Conservation (phyloP, 1,140 invertebrate genomes). For the Nasonia giraulti region DNA sequence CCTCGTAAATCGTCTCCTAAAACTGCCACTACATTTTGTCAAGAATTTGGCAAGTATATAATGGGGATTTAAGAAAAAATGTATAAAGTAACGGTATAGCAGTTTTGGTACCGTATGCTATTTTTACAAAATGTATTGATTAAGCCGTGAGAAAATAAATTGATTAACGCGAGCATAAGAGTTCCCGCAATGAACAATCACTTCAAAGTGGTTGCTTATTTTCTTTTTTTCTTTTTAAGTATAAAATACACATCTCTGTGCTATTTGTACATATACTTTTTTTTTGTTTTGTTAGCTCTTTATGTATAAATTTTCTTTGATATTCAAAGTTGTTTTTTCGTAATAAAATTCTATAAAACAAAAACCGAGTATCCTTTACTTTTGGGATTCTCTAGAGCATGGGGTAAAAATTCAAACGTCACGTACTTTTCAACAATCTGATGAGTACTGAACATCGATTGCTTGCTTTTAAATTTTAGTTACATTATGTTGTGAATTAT, state of each 20-base stretch:
- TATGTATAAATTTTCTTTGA: constrained; percentile 49
- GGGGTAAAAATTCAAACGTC: too few relatives aligned
- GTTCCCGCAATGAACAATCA: constrained; percentile 51
- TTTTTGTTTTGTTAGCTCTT: constrained; percentile 48
- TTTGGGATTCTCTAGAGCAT: not conserved
- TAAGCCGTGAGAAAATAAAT: constrained; percentile 66
- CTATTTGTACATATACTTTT: constrained; percentile 48
- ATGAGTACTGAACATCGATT: too few relatives aligned
- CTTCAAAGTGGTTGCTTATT: constrained; percentile 29
- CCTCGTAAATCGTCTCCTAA: constrained; percentile 53
- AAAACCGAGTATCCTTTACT: not conserved
- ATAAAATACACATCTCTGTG: constrained; percentile 30
- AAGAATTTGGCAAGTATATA: constrained; percentile 63
- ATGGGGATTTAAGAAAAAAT: constrained; percentile 53
- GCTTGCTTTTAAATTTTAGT: too few relatives aligned
- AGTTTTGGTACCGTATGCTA: constrained; percentile 71
- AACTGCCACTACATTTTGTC: constrained; percentile 61
- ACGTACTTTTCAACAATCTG: too few relatives aligned
- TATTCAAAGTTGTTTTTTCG: constrained; percentile 52
- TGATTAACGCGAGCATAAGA: constrained; percentile 60
- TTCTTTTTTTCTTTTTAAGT: constrained; percentile 43
- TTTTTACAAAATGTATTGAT: constrained; percentile 71
- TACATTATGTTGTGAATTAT: too few relatives aligned
- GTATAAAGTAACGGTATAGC: constrained; percentile 67
- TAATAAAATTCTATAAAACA: constrained; percentile 51